Evolutionary conservation across 2,888 invertebrate genomes (phyloP).

Genomic region (Philopedon plagiatum): DNA sequence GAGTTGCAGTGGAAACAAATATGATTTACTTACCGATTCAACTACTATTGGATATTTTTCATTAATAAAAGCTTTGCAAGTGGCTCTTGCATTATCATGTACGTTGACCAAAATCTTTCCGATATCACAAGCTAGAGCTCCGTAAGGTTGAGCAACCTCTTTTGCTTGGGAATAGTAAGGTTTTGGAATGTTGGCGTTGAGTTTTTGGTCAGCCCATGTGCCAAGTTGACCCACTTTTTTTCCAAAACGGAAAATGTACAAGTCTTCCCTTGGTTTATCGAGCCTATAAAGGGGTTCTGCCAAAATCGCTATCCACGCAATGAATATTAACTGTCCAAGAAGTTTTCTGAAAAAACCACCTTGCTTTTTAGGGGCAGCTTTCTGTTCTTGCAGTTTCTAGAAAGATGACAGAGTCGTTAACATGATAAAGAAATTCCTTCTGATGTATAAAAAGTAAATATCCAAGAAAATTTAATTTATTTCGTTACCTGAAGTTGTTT

Average conservation of each 20-base stretch:
- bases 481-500: constrained; percentile 39
- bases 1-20: background rate
- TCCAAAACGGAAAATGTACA: constrained; percentile 33
- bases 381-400: constrained; percentile 37
- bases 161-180: constrained; percentile 75
- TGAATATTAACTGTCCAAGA: constrained; percentile 21
- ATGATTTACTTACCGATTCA: constrained; percentile 70
- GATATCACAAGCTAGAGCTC: constrained; percentile 74
- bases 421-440: constrained; percentile 6
- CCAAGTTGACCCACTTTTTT: constrained; percentile 60
- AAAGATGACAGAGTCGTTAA: constrained; percentile 21
- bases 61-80: constrained; percentile 47
- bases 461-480: background rate
- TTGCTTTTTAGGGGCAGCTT: constrained; percentile 7
- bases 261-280: constrained; percentile 32
- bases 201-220: constrained; percentile 76
- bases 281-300: constrained; percentile 31
- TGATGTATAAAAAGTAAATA: background rate
- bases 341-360: constrained; percentile 29
- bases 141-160: constrained; percentile 75
- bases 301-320: constrained; percentile 14
- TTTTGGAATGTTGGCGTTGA: constrained; percentile 79
- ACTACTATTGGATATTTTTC: constrained; percentile 70
- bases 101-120: constrained; percentile 72
- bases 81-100: constrained; percentile 56